Evolutionary conservation across 2,797 vertebrate genomes (phyloP).

Genomic region (Bucorvus abyssinicus): DNA sequence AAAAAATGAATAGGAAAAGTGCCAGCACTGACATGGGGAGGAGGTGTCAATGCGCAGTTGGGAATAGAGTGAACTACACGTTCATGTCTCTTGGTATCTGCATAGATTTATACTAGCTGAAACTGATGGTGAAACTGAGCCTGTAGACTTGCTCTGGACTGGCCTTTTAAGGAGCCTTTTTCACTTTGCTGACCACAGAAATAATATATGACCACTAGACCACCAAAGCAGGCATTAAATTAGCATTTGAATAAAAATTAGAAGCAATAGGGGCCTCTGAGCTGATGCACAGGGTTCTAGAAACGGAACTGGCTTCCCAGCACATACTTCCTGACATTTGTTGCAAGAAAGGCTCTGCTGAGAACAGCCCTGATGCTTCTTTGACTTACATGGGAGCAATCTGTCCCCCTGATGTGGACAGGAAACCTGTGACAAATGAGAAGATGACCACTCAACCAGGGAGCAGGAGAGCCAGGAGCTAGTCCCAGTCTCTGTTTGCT

Average conservation of each 20-base stretch:
- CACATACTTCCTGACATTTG: neutral
- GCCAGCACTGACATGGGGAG: neutral
- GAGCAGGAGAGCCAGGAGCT: neutral
- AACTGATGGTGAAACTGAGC: neutral
- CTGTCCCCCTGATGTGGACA: neutral
- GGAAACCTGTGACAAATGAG: neutral
- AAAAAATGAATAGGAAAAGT: neutral
- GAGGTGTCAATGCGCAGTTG: neutral
- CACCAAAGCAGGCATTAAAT: neutral
- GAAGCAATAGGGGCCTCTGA: neutral
- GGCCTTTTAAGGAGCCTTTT: neutral
- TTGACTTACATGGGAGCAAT: neutral
- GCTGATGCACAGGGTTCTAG: no score
- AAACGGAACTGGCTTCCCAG: neutral
- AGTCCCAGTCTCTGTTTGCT: neutral
- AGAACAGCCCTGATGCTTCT: neutral
- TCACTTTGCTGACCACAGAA: neutral
- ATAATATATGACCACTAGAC: neutral
- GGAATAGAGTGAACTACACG: rapidly evolving
- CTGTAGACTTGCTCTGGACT: neutral
- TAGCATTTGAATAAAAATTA: neutral
- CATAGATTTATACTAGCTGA: neutral
- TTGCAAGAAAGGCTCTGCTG: neutral
- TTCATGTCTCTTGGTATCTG: neutral
- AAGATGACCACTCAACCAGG: neutral